phyloP scores from a whole-genome alignment of 2,113 vertebrate species.

The Ctenodactylus gundi region DNA sequence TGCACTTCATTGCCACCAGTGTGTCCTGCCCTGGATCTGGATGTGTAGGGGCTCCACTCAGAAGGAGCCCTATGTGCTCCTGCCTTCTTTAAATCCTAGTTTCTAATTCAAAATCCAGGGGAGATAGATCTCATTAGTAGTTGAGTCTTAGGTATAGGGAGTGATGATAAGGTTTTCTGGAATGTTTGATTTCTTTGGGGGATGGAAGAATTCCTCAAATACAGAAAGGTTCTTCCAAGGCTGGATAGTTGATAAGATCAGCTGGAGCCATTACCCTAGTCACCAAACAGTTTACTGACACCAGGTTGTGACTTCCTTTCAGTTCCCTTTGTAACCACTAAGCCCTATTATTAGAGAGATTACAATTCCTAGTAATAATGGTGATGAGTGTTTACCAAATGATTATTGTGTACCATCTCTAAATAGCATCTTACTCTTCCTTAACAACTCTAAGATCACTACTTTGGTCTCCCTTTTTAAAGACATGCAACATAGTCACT shows the following conservation, averaged over 20 bases:
- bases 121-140: neutral
- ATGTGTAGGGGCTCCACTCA: neutral
- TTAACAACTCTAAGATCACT: neutral
- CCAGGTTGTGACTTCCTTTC: neutral
- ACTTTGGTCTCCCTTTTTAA: slow-evolving; percentile 16
- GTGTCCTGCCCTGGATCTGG: neutral
- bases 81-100: neutral
- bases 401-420: neutral
- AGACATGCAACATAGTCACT: neutral
- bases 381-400: neutral
- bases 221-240: neutral
- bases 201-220: neutral
- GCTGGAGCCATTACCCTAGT: neutral
- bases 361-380: neutral
- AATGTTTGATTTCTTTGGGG: neutral
- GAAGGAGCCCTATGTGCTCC: neutral
- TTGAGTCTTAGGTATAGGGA: neutral
- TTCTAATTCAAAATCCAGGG: neutral
- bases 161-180: neutral
- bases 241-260: neutral
- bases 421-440: neutral
- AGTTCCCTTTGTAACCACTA: neutral
- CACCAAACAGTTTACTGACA: too few species aligned
- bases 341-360: neutral
- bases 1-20: neutral